phyloP scores from a whole-genome alignment of 2,888 invertebrate genomes.

The Cosmia pyralina region DNA sequence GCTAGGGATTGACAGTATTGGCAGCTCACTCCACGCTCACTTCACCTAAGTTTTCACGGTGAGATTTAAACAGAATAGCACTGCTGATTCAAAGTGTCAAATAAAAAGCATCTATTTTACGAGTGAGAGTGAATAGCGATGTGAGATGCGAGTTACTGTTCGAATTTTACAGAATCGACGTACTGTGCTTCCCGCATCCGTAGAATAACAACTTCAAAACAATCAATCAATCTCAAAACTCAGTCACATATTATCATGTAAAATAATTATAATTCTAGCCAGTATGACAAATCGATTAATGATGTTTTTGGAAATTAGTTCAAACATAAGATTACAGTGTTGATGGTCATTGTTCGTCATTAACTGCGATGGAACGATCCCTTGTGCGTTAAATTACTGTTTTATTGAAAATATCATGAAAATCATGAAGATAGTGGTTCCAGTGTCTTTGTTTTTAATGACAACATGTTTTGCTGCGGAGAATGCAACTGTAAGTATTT shows the following conservation, averaged over 20 bases:
- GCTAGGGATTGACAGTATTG: no score
- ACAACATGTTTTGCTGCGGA: slow-evolving; percentile 30
- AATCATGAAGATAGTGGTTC: slow-evolving; percentile 17
- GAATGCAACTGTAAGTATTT: slow-evolving; percentile 40
- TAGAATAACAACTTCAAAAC: background rate
- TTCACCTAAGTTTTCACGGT: no score
- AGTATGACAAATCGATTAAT: slow-evolving; percentile 58
- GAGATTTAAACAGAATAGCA: no score
- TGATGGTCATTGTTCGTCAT: slow-evolving; percentile 33
- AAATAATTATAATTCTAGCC: slow-evolving; percentile 33
- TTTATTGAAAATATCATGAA: slow-evolving; percentile 25
- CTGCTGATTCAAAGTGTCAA: no score
- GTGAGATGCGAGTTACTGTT: no score
- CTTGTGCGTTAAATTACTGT: slow-evolving; percentile 1
- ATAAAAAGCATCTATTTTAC: no score
- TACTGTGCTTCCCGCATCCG: background rate
- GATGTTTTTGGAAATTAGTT: slow-evolving; percentile 53
- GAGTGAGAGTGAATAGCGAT: no score
- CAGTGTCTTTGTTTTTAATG: slow-evolving; percentile 27
- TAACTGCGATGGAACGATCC: slow-evolving; percentile 28
- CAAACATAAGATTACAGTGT: slow-evolving; percentile 58
- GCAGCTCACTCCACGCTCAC: no score
- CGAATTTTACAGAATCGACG: no score
- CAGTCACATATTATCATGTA: no score
- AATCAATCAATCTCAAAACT: no score